Conservation (phyloP, 2,797 vertebrate species). For the Echiichthys vipera region DNA sequence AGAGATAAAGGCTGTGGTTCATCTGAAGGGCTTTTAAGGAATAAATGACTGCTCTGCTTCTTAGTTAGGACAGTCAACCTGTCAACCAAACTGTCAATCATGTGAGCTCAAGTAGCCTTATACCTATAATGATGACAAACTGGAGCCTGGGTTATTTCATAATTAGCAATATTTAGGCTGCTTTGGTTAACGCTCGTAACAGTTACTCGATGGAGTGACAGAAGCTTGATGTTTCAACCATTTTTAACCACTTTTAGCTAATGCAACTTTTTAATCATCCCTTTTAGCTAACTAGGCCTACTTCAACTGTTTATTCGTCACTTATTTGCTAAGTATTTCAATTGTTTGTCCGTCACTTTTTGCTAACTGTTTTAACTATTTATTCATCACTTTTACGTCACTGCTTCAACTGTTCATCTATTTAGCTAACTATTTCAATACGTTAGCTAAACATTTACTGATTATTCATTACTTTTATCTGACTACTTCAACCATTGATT, state of each 20-base stretch:
- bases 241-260: not conserved
- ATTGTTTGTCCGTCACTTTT: not conserved
- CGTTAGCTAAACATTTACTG: no score
- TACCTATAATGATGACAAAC: not conserved
- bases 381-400: no score
- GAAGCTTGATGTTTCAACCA: not conserved
- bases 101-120: not conserved
- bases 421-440: not conserved
- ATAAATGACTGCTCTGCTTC: not conserved
- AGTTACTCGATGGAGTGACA: not conserved
- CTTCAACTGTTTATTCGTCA: not conserved
- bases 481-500: not conserved
- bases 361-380: not conserved
- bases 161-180: not conserved
- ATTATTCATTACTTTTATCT: not conserved
- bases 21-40: not conserved
- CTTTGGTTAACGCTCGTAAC: not conserved
- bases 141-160: not conserved
- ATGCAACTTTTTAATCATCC: not conserved
- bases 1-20: conserved; percentile 11
- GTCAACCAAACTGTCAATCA: not conserved
- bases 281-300: not conserved
- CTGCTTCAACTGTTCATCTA: no score
- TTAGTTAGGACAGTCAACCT: not conserved
- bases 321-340: not conserved